Evolutionary conservation across 2,888 invertebrate species (phyloP), one percentile per base, ranked within the genome.

Genomic region (Pantelozetes paolii): DNA sequence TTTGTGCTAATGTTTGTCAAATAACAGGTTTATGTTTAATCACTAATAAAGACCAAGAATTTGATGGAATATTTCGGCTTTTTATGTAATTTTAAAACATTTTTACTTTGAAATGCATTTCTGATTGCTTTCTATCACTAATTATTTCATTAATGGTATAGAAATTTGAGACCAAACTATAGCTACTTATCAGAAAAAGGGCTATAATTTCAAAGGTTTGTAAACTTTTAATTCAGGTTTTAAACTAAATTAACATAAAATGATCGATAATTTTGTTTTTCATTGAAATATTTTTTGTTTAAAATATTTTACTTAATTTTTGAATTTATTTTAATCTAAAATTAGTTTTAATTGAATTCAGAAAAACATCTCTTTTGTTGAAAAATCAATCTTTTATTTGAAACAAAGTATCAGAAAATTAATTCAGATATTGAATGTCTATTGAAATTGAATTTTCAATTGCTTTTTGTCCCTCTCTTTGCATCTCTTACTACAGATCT

Each of bases 121-220:
- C 9, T 36, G 36, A 36, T 9, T 36, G n/a, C 36, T 36, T 36
- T 36, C 9, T 36, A 36, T 36, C 9, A 54, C 20, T 54, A 54
- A 54, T 54, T 54, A 54, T 23, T 54, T 50, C n/a, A 50, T 20
- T 50, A 50, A 13, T n/a, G 48, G 20, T 48, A 48, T 20, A 48
- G 48, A 48, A n/a, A n/a, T n/a, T n/a, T n/a, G n/a, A n/a, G n/a
- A n/a, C n/a, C n/a, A n/a, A n/a, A n/a, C n/a, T n/a, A n/a, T n/a
- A n/a, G n/a, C n/a, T n/a, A 59, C 59, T 59, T 59, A 59, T 32
- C 30, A 18, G 32, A 32, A 57, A 59, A 59, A 18, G 18, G 3
- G 30, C 30, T 59, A 59, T 59, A 59, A 59, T 59, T 59, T 59
- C 36, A 59, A 28, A 59, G 59, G 59, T 59, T 59, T 59, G 59